phyloP scores from a whole-genome alignment of 2,113 vertebrate genomes.

The Polypterus bichir region DNA sequence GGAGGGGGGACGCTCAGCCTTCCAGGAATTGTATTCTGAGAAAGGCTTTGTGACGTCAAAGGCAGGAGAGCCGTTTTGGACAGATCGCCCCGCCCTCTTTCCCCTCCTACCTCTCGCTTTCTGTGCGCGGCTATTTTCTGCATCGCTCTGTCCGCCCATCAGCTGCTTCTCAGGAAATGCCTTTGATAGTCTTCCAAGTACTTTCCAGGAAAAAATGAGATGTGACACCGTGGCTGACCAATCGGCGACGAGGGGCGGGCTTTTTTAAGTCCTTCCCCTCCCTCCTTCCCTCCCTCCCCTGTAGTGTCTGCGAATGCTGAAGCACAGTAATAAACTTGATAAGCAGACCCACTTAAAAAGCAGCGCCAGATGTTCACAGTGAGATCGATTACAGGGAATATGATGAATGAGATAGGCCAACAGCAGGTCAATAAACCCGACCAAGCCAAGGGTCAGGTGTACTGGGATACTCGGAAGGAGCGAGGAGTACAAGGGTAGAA shows the following conservation, averaged over 20 bases:
- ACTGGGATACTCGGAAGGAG: too few species aligned
- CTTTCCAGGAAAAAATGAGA: slow-evolving; percentile 34
- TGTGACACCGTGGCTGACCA: slow-evolving; percentile 22
- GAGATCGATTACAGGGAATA: too few species aligned
- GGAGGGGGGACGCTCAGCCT: slow-evolving; percentile 34
- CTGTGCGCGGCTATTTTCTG: background rate
- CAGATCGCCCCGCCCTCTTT: slow-evolving; percentile 13
- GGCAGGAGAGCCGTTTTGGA: background rate
- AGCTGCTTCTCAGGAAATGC: slow-evolving; percentile 20
- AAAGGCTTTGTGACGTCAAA: slow-evolving; percentile 49
- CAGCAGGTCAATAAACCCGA: too few species aligned
- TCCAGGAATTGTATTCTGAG: slow-evolving; percentile 61
- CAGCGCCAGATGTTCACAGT: too few species aligned
- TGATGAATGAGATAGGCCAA: too few species aligned
- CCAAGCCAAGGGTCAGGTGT: too few species aligned
- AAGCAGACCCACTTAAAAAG: too few species aligned
- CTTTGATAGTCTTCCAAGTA: slow-evolving; percentile 34
- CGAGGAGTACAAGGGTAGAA: too few species aligned
- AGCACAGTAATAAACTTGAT: too few species aligned
- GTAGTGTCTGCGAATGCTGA: too few species aligned
- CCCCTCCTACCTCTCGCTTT: background rate
- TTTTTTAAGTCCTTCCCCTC: too few species aligned
- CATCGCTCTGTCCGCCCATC: background rate
- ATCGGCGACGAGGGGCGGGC: slow-evolving; percentile 1
- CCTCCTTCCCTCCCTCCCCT: too few species aligned